Evolutionary conservation across 1,140 invertebrate species (phyloP), one percentile per base, ranked within the genome.

Genomic region (Diorhabda carinulata): DNA sequence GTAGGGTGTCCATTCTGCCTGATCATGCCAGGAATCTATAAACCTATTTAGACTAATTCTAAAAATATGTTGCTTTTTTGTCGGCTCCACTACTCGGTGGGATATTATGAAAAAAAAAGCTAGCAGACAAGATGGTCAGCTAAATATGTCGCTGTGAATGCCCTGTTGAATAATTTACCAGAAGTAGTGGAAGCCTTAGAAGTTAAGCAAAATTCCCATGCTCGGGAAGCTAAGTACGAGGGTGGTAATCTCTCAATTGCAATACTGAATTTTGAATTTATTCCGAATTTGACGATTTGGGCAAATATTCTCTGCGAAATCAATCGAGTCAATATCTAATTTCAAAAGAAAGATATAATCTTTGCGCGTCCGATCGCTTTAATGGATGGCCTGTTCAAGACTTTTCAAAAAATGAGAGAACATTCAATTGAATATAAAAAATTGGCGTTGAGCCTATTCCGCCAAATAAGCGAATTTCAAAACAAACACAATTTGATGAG

Each of bases 151-250:
- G 62, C 62, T 57, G 61, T 69, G 3, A 69, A 56, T 69, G 67
- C 67, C 42, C 61, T 69, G 25, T 69, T 69, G 64, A 69, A 69
- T 64, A 64, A 69, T 64, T 64, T 64, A 9, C 67, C 67, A 57
- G 47, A 69, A 69, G 40, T 64, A 42, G 67, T n/a, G 3, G 42
- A 69, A 69, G 62, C 67, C 9, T 43, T 69, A n/a, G 66, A 67
- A 67, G 66, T 61, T 67, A 25, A 67, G 25, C 3, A 67, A 61
- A 5, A 42, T 25, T 67, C 66, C 43, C 57, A 2, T 10, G 43
- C 63, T 25, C 3, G 57, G 43, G 64, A 64, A 69, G 5, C 61
- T 57, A 64, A 64, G 57, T 66, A 59, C 10, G 67, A 64, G 4
- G 67, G 41, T 3, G 62, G 61, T 64, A 45, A 57, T 63, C 43